These are phyloP conservation scores for Orthonevra nobilis DNA, from an alignment of 2,888 invertebrate species.

Conservation along the genomic window DNA sequence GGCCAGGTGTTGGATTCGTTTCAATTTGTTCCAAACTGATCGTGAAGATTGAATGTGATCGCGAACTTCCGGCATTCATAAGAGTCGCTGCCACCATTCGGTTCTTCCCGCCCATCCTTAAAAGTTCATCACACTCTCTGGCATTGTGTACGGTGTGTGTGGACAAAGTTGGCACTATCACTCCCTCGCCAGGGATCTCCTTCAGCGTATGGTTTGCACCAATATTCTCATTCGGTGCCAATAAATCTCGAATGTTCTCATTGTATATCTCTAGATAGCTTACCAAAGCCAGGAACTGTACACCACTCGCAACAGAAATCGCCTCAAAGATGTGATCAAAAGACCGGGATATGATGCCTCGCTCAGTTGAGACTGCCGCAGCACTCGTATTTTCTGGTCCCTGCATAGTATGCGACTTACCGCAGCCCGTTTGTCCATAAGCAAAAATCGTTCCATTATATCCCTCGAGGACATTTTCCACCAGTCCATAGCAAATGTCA, in stretches of 20 bases:
- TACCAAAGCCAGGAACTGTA: slow-evolving; percentile 83
- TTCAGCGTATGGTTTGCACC: slow-evolving; percentile 79
- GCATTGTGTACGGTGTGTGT: slow-evolving; percentile 90
- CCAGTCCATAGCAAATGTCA: slow-evolving; percentile 90
- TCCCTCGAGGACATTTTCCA: slow-evolving; percentile 93
- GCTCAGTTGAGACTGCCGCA: slow-evolving; percentile 70
- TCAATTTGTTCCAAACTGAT: slow-evolving; percentile 89
- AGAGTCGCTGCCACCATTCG: slow-evolving; percentile 91
- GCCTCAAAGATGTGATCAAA: slow-evolving; percentile 95
- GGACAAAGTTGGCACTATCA: slow-evolving; percentile 83
- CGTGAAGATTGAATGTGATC: slow-evolving; percentile 94
- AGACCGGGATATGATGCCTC: slow-evolving; percentile 87
- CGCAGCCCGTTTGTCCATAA: slow-evolving; percentile 95
- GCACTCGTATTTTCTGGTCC: slow-evolving; percentile 68
- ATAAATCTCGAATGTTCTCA: slow-evolving; percentile 93
- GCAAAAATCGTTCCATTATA: slow-evolving; percentile 97
- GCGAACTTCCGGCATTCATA: slow-evolving; percentile 93
- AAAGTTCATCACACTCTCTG: slow-evolving; percentile 87
- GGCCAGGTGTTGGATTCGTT: slow-evolving; percentile 5
- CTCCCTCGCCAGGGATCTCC: slow-evolving; percentile 81
- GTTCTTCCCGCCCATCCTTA: slow-evolving; percentile 89
- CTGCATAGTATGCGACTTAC: slow-evolving; percentile 93
- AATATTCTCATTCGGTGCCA: slow-evolving; percentile 84
- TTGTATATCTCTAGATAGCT: slow-evolving; percentile 95
- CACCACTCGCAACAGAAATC: slow-evolving; percentile 86